Base-by-base conservation (phyloP, 2,888 invertebrate species). In the Nomada ruficornis region DNA sequence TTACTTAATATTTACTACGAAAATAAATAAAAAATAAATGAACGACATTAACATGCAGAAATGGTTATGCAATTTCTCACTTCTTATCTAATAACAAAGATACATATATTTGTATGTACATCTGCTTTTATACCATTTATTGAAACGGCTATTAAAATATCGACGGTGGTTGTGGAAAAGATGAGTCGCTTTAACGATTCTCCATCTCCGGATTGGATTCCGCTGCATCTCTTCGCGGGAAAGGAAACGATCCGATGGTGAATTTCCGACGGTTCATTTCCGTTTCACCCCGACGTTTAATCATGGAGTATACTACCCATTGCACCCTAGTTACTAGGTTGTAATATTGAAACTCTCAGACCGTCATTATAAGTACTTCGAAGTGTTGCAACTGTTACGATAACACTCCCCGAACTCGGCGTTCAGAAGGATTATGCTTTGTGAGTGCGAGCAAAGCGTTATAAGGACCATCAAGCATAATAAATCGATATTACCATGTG, bases 241-340 rank as follows among this genome's bases (percentile, higher is more conserved):
- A 64, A 73, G 69, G 80, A 81, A 86, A 73, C 73, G 78, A 86
- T 85, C 76, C 78, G 52, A 68, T 60, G 80, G 75, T 71, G 72
- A 87, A 84, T 85, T 79, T 83, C 86, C 83, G 85, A 59, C 79
- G 20, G 50, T 75, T 75, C 84, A 78, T 75, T 83, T 80, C 78
- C 82, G 80, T 47, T 71, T 62, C 18, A 68, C 68, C 47, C 60
- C 68, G 68, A 71, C 71, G 60, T 75, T 84, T 82, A 82, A 74
- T 72, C 80, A 70, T 68, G 54, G 76, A 76, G 71, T 80, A 75
- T 77, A 78, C 55, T 71, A 73, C 44, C 64, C 42, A 74, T 59
- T 60, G 59, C 54, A 70, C 29, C 29, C 64, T 65, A 78, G 64
- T 86, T 71, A 77, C 73, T 29, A 55, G 13, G 29, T 59, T 62